Base-by-base conservation (phyloP, 2,113 vertebrate species). In the Athene noctua region DNA sequence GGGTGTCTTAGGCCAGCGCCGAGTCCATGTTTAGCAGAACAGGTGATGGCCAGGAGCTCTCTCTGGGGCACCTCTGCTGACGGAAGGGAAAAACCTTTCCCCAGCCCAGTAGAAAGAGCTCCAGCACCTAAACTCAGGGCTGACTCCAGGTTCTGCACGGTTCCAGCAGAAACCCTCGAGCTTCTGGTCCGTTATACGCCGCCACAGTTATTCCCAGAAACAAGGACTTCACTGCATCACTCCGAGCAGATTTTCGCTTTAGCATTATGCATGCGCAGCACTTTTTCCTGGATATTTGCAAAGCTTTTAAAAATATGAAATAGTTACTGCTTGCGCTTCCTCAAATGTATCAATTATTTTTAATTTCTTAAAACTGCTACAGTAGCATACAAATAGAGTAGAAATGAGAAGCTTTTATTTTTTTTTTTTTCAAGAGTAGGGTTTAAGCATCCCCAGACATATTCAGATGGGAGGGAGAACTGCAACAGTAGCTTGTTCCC, bases 261-360 rank as follows among this genome's bases (percentile, higher is more conserved):
- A 47, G 10, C 4, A 74, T 92, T 94, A 15, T 96, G 96, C 96
- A 55, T 19, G 47, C 88, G 5, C 95, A 96, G 96, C 94, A 91
- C 42, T 96, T 96, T 91, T 92, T 65, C 62, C 79, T 83, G 94
- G 86, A 26, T 94, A 94, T 86, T 93, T 96, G 95, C 94, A 96
- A 96, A 94, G 95, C 96, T 94, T 95, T 96, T 96, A 96, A 84
- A 96, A 96, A 96, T 93, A 96, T 92, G 95, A 92, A 93, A 88
- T 74, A 86, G 59, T 92, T 84, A 51, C 71, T 90, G 88, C 95
- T 78, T 29, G 47, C 66, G 94, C 96, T 93, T 86, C 80, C 86
- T 89, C 34, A 30, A 92, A 95, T 15, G 86, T 90, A 94, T 96
- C 92, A 95, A 94, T 97, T 97, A 96, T 94, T 96, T 95, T 96